Evolutionary conservation across 2,797 vertebrate species (phyloP).

Genomic region (Peromyscus nudipes): DNA sequence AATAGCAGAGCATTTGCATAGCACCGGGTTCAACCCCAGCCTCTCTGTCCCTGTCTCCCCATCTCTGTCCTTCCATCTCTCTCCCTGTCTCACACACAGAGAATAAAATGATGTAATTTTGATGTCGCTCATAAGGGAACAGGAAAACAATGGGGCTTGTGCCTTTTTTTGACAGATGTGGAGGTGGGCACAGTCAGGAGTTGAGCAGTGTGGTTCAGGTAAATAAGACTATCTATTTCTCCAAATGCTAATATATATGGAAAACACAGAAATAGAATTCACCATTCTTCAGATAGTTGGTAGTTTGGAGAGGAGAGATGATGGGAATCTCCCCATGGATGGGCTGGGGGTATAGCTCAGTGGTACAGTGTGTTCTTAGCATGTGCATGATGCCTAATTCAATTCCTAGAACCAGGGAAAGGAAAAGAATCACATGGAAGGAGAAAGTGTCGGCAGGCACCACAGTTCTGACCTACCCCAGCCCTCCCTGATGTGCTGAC

Average conservation of each 20-base stretch:
- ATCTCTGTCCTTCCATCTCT: neutral
- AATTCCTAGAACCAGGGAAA: neutral
- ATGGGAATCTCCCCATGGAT: neutral
- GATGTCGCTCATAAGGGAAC: neutral
- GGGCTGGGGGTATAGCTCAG: neutral
- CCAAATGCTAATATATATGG: neutral
- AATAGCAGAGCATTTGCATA: neutral
- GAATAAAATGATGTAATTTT: neutral
- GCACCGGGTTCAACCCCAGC: neutral
- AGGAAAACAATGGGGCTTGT: neutral
- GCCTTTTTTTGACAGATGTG: neutral
- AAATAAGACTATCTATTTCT: neutral
- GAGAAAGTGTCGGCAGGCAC: neutral
- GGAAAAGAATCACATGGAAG: neutral
- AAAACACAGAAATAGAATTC: neutral
- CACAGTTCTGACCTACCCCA: neutral
- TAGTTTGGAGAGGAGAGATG: neutral
- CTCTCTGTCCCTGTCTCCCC: neutral
- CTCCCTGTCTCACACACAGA: neutral
- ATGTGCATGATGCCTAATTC: neutral
- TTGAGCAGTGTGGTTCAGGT: neutral
- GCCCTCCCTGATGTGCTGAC: neutral
- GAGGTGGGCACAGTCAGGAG: neutral
- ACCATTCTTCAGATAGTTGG: neutral
- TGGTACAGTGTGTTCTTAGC: neutral